A percentile compares a stretch with the other conserved stretches of the same genome.
Conservation (phyloP, 2,113 vertebrate genomes). For the Microtus richardsoni region DNA sequence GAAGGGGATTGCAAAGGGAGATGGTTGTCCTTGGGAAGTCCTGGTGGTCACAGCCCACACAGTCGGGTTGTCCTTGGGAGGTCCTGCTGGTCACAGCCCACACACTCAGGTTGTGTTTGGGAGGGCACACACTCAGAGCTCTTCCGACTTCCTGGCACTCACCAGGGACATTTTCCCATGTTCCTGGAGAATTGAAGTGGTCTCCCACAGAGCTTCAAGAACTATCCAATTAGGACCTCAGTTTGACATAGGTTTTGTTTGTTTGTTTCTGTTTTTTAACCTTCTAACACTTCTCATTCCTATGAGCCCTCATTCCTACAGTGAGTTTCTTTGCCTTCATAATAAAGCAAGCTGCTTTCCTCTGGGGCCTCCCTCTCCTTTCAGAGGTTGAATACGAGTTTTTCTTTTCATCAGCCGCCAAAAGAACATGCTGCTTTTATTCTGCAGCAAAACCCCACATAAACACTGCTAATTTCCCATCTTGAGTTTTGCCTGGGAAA, state of each 20-base stretch:
- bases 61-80: too few species aligned
- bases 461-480: conserved; percentile 23
- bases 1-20: not conserved
- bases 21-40: too few species aligned
- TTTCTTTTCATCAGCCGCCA: not conserved
- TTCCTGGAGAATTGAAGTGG: not conserved
- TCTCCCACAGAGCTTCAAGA: not conserved
- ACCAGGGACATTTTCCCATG: not conserved
- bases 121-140: too few species aligned
- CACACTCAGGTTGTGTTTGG: too few species aligned
- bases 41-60: not conserved
- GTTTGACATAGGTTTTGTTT: not conserved
- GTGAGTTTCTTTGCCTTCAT: not conserved
- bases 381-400: not conserved
- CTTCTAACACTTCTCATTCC: not conserved
- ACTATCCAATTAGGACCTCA: not conserved
- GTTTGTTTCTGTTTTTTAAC: not conserved
- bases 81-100: too few species aligned
- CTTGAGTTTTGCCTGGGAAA: conserved; percentile 60
- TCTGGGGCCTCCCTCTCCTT: not conserved
- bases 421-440: not conserved
- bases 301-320: not conserved
- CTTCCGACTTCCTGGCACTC: not conserved
- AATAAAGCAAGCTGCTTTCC: not conserved
- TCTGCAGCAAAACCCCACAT: not conserved